Base-by-base conservation (phyloP, 2,888 invertebrate genomes). In the Apeira syringaria region DNA sequence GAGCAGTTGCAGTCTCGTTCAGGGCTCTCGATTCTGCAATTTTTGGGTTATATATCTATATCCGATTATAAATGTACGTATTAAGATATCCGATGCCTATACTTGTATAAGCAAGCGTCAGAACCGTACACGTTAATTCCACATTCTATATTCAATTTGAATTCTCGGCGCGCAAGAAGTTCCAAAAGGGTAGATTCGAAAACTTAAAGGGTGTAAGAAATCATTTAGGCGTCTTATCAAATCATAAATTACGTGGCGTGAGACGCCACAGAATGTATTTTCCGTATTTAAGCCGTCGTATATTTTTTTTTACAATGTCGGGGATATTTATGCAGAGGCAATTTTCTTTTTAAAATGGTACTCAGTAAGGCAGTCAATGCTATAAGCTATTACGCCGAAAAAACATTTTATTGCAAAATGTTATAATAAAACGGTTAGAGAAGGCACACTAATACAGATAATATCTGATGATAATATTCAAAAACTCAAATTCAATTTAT, bases 221-320 rank as follows among this genome's bases (percentile, higher is more conserved):
- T 54, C 54, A 51, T 58, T 59, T 52, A 48, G 33, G 43, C 35
- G 42, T 51, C 53, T 56, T 60, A 56, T 58, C 56, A 53, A 54
- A 52, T 51, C 52, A 46, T 63, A 59, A 63, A 61, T 61, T 47
- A 53, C 42, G 43, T 59, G 32, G 56, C 59, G 63, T 58, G 61
- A 41, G 44, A 38, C 39, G 44, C 29, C 22, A 44, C 33, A 28
- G 24, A 49, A 54, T 41, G 51, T 39, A 38, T 24, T 49, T 47
- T 33, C 34, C 40, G 35, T 34, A 38, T 32, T 43, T 43, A 37
- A 37, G 18, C 7, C 24, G 37, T 18, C 36, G 27, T 36, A 27
- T 36, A 36, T 37, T 32, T 43, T 32, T 43, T 36, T 53, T 48
- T 50, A 52, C 42, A 47, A 29, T 46, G 42, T 25, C 37, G 44